A percentile compares a stretch with the other conserved stretches of the same genome.
These are phyloP conservation scores for Masnerella sp. DNA, from an alignment of 2,888 invertebrate species.

Conservation along the genomic window DNA sequence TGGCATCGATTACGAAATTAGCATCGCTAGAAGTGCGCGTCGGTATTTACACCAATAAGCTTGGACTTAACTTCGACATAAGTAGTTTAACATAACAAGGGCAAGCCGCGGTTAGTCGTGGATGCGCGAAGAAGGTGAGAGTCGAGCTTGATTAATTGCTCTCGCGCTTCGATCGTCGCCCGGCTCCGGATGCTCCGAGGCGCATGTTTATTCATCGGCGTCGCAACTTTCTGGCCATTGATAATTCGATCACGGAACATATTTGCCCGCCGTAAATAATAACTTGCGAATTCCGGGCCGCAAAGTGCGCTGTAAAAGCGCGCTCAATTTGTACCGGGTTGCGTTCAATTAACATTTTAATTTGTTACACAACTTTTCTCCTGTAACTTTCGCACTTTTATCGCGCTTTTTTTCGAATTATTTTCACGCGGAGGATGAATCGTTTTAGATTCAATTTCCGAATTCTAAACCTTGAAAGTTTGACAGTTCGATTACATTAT, in stretches of 20 bases:
- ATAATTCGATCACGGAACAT: conserved; percentile 27
- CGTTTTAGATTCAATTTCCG: no score
- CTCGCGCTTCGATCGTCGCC: neutral
- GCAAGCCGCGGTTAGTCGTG: conserved; percentile 11
- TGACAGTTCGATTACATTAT: no score
- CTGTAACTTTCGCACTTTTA: conserved; percentile 5
- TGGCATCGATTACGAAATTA: conserved; percentile 12
- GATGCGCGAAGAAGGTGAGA: neutral
- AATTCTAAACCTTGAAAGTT: no score
- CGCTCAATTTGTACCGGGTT: conserved; percentile 8
- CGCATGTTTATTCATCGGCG: conserved; percentile 34
- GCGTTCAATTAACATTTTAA: conserved; percentile 15
- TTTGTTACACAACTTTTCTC: neutral
- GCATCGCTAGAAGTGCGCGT: conserved; percentile 10
- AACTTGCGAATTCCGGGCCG: no score
- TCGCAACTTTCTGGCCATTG: conserved; percentile 17
- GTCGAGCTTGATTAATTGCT: conserved; percentile 25
- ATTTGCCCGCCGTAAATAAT: conserved; percentile 22
- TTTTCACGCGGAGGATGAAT: no score
- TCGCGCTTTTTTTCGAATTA: neutral
- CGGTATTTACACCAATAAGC: conserved; percentile 36
- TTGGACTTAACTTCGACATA: conserved; percentile 22
- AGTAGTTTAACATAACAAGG: conserved; percentile 39
- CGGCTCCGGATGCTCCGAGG: neutral
- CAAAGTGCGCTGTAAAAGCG: neutral